phyloP scores from a whole-genome alignment of 2,888 invertebrate species.

The Cosmia pyralina region DNA sequence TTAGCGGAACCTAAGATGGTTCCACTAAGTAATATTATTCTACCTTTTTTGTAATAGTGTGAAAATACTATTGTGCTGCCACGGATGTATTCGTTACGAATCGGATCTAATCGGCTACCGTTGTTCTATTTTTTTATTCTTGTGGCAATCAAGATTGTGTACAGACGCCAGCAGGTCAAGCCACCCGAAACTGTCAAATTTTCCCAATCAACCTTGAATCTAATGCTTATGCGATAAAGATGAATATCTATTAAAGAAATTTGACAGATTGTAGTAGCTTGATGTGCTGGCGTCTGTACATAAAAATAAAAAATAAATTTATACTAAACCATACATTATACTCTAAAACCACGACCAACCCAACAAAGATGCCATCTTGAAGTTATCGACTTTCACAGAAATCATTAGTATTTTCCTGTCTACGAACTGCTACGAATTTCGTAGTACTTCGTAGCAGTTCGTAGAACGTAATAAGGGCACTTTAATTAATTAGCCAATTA shows the following conservation, averaged over 20 bases:
- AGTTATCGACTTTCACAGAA: conserved; percentile 33
- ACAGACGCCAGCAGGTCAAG: too few relatives aligned
- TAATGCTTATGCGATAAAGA: too few relatives aligned
- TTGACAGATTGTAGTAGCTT: too few relatives aligned
- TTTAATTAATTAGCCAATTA: conserved; percentile 19
- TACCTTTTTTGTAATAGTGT: neutral
- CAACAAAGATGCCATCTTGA: conserved; percentile 6
- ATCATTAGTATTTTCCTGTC: conserved; percentile 33
- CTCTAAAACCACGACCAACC: neutral
- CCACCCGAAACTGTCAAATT: too few relatives aligned
- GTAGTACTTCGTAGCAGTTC: conserved; percentile 58
- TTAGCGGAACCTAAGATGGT: neutral
- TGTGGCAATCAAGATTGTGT: conserved; percentile 1
- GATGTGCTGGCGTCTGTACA: too few relatives aligned
- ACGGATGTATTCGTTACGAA: conserved; percentile 8
- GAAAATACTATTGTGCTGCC: neutral
- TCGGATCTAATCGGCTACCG: conserved; percentile 16
- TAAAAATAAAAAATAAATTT: neutral
- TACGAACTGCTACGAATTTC: conserved; percentile 60
- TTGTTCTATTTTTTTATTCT: conserved; percentile 8
- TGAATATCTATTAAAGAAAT: too few relatives aligned
- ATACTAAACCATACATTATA: neutral
- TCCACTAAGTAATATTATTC: neutral
- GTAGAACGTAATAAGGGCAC: conserved; percentile 35
- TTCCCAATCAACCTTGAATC: too few relatives aligned